These are phyloP conservation scores for Tuta absoluta DNA, from an alignment of 2,888 invertebrate species.

Conservation along the genomic window DNA sequence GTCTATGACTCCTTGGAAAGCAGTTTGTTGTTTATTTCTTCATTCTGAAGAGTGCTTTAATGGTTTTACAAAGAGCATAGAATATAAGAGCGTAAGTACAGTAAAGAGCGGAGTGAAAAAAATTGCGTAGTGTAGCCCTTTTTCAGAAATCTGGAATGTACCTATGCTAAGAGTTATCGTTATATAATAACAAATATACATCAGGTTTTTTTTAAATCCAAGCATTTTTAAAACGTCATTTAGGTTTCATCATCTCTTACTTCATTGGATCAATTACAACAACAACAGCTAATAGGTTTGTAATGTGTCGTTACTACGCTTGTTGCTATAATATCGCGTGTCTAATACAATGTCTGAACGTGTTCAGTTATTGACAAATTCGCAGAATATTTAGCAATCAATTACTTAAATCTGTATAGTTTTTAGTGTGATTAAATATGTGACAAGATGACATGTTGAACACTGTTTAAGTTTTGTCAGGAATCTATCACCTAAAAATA, in stretches of 20 bases:
- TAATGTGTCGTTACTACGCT: constrained; percentile 3
- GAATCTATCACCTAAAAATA: not conserved
- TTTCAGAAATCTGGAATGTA: no score
- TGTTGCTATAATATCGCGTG: constrained; percentile 6
- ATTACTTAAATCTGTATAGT: not conserved
- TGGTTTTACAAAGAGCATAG: no score
- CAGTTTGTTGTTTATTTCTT: no score
- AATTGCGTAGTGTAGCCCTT: no score
- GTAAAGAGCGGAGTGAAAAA: no score
- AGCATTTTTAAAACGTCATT: no score
- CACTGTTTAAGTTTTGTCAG: not conserved
- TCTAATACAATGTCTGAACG: constrained; percentile 2
- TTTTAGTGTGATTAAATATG: not conserved
- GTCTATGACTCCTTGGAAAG: no score
- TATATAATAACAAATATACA: no score
- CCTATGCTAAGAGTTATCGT: no score
- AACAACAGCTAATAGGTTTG: constrained; percentile 2
- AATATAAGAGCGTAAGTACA: no score
- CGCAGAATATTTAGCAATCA: constrained; percentile 51
- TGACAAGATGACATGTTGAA: not conserved
- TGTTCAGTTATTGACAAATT: constrained; percentile 15
- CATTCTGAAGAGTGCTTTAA: no score
- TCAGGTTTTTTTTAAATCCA: no score
- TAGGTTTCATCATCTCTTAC: not conserved
- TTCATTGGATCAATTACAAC: constrained; percentile 3